Percentiles rank a stretch among this genome's conserved stretches.
Evolutionary conservation across 2,113 vertebrate species (phyloP).

Genomic region (Notiomystis cincta): DNA sequence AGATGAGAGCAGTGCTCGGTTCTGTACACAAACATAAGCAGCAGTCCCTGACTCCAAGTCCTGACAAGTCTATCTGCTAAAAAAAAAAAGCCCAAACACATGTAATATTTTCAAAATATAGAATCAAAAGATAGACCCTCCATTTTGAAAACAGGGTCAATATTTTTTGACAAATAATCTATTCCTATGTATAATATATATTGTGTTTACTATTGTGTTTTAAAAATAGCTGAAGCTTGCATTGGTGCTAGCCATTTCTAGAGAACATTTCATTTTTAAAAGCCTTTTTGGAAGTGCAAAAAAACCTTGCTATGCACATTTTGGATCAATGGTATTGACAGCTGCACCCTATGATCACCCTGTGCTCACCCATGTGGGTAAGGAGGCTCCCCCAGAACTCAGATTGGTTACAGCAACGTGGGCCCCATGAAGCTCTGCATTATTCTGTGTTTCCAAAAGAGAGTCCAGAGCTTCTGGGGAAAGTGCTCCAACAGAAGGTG

Average conservation of each 20-base stretch:
- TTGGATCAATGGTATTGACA: not conserved
- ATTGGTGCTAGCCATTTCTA: not conserved
- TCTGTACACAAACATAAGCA: not conserved
- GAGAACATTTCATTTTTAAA: not conserved
- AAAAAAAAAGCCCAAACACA: not conserved
- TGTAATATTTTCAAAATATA: not conserved
- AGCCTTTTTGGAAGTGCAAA: not conserved
- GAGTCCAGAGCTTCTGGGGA: not conserved
- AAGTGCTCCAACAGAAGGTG: not conserved
- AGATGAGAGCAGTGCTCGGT: not conserved
- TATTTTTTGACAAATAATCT: not conserved
- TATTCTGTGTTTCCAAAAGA: not conserved
- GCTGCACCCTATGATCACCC: not conserved
- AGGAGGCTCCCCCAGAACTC: not conserved
- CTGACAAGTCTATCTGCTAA: not conserved
- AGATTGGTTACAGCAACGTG: rapidly evolving
- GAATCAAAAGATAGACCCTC: not conserved
- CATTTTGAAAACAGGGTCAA: not conserved
- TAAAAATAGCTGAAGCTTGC: not conserved
- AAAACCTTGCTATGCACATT: not conserved
- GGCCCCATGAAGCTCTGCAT: rapidly evolving
- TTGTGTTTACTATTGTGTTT: not conserved
- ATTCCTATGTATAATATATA: not conserved
- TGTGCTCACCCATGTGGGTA: rapidly evolving
- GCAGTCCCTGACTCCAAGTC: not conserved